These are phyloP conservation scores for Callyntrura sp. DNA, from an alignment of 2,888 invertebrate genomes.

Conservation along the genomic window DNA sequence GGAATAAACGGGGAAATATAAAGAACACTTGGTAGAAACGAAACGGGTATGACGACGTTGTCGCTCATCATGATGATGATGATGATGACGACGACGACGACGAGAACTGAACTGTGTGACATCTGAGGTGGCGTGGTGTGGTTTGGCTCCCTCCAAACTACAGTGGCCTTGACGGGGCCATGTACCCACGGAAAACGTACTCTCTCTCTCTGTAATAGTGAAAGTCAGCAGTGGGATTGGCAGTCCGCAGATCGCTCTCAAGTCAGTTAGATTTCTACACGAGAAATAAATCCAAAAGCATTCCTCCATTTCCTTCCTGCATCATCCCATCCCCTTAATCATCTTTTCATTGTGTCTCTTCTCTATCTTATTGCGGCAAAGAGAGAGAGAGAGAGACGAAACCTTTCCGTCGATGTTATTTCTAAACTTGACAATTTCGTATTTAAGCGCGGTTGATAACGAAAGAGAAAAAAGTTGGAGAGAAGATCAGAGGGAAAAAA, in stretches of 20 bases:
- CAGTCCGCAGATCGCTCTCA: conserved; percentile 8
- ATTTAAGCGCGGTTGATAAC: conserved; percentile 32
- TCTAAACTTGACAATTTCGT: conserved; percentile 27
- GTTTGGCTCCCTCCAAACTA: not conserved
- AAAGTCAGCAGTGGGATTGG: not conserved
- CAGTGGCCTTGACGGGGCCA: not conserved
- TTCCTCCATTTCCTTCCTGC: not conserved
- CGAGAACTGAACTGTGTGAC: not conserved
- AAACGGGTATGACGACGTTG: not conserved
- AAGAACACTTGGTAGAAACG: not conserved
- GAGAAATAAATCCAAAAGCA: not conserved
- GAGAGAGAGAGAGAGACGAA: not conserved
- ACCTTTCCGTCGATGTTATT: not conserved
- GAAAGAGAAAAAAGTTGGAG: not conserved
- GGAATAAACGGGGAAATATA: conserved; percentile 8
- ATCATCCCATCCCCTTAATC: conserved; percentile 1
- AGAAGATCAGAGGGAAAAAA: not conserved
- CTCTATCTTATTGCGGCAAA: not conserved
- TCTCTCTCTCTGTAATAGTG: no score
- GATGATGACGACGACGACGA: not conserved
- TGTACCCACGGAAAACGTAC: not conserved
- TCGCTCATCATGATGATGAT: no score
- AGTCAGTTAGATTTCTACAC: not conserved
- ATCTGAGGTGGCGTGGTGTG: conserved; percentile 38
- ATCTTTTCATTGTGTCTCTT: not conserved